A percentile compares a stretch with the other conserved stretches of the same genome.
phyloP scores from a whole-genome alignment of 2,113 vertebrate genomes.

The Micromys minutus region DNA sequence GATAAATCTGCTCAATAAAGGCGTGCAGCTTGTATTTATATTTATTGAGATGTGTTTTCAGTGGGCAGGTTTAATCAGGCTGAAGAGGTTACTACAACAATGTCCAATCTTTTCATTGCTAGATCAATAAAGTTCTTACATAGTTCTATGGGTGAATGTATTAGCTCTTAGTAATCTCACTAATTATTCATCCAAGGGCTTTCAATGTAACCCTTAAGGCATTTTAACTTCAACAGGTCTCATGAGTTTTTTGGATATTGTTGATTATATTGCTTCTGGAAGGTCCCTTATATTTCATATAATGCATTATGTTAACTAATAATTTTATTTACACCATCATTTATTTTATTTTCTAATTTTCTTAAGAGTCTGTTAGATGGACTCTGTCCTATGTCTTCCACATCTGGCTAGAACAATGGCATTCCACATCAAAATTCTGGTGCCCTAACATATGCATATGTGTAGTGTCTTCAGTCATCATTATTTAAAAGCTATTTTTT shows the following conservation, averaged over 20 bases:
- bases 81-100: too few species aligned
- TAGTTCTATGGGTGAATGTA: neutral
- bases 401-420: neutral
- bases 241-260: neutral
- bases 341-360: conserved; percentile 19
- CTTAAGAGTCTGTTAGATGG: neutral
- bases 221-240: neutral
- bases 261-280: neutral
- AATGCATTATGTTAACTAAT: neutral
- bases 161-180: neutral
- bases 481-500: neutral
- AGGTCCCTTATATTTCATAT: neutral
- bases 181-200: neutral
- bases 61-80: too few species aligned
- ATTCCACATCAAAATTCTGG: neutral
- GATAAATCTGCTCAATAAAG: too few species aligned
- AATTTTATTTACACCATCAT: neutral
- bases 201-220: neutral
- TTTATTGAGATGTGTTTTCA: too few species aligned
- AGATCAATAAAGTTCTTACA: neutral
- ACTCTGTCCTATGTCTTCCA: neutral
- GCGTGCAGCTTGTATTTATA: too few species aligned
- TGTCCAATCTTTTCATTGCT: neutral
- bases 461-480: neutral
- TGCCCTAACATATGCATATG: neutral